Evolutionary conservation across 2,888 invertebrate genomes (phyloP).

Genomic region (Drosophila multiciliata): DNA sequence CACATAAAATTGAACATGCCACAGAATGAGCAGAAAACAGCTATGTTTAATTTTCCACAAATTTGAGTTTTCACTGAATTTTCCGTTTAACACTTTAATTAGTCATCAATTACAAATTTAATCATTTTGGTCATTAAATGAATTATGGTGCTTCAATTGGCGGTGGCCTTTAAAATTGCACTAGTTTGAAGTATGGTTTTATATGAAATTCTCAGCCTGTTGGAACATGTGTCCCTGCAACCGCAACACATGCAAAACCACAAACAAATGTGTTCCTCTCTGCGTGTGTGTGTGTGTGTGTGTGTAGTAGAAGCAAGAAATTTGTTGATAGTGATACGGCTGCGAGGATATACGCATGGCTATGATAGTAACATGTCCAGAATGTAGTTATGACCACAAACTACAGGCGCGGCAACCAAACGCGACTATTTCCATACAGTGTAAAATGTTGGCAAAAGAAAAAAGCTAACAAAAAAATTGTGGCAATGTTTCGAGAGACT

Average conservation of each 20-base stretch:
- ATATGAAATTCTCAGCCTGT: conserved; percentile 2
- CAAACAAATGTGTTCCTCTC: conserved; percentile 12
- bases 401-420: conserved; percentile 21
- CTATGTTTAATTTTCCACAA: background rate
- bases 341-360: conserved; percentile 11
- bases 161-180: background rate
- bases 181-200: background rate
- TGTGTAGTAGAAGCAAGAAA: background rate
- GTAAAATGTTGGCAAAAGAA: background rate
- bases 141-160: background rate
- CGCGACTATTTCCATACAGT: background rate
- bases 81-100: conserved; percentile 17
- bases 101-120: conserved; percentile 15
- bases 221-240: conserved; percentile 1
- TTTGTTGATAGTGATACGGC: conserved; percentile 14
- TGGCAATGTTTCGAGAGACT: conserved; percentile 19
- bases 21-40: background rate
- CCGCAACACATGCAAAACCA: conserved; percentile 14
- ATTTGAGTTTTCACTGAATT: conserved; percentile 3
- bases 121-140: conserved; percentile 5
- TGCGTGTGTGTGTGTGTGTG: background rate
- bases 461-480: conserved; percentile 1
- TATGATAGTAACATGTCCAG: conserved; percentile 45
- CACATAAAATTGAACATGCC: background rate
- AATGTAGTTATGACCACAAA: conserved; percentile 52